phyloP scores from a whole-genome alignment of 2,888 invertebrate genomes.

The Scaptomyza flava region DNA sequence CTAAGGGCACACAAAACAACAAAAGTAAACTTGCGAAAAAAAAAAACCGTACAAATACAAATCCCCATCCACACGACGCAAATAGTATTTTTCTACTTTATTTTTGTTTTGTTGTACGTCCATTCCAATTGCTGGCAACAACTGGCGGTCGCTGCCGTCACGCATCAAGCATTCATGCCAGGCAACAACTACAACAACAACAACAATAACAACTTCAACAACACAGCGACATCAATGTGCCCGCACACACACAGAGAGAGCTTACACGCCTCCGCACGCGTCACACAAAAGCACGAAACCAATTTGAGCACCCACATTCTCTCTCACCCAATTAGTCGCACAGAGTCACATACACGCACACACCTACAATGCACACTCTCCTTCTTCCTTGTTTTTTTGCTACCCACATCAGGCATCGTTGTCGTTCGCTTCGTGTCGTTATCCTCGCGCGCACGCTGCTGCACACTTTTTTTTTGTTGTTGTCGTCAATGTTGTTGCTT shows the following conservation, averaged over 20 bases:
- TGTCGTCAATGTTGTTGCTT: slow-evolving; percentile 9
- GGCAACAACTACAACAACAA: slow-evolving; percentile 40
- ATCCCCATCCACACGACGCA: slow-evolving; percentile 67
- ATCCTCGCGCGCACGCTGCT: slow-evolving; percentile 75
- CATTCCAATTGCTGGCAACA: slow-evolving; percentile 77
- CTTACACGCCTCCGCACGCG: slow-evolving; percentile 78
- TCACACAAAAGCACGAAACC: slow-evolving; percentile 78
- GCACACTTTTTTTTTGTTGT: slow-evolving; percentile 57
- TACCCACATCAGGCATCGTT: slow-evolving; percentile 42
- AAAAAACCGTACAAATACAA: slow-evolving; percentile 55
- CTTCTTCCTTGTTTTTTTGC: slow-evolving; percentile 8
- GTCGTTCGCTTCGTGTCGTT: slow-evolving; percentile 68
- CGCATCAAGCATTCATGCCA: slow-evolving; percentile 78
- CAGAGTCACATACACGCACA: slow-evolving; percentile 61
- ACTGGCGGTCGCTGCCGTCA: slow-evolving; percentile 77
- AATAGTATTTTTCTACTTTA: slow-evolving; percentile 62
- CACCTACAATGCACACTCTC: slow-evolving; percentile 30
- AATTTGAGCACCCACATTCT: slow-evolving; percentile 81
- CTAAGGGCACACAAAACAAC: slow-evolving; percentile 56
- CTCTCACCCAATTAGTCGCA: slow-evolving; percentile 83
- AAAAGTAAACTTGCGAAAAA: slow-evolving; percentile 60
- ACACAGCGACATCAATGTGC: slow-evolving; percentile 31
- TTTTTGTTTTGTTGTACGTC: slow-evolving; percentile 49
- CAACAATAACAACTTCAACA: slow-evolving; percentile 26
- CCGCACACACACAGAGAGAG: slow-evolving; percentile 30